These are phyloP conservation scores for Eustalomyia histrio DNA, from an alignment of 2,888 invertebrate genomes.

Conservation along the genomic window DNA sequence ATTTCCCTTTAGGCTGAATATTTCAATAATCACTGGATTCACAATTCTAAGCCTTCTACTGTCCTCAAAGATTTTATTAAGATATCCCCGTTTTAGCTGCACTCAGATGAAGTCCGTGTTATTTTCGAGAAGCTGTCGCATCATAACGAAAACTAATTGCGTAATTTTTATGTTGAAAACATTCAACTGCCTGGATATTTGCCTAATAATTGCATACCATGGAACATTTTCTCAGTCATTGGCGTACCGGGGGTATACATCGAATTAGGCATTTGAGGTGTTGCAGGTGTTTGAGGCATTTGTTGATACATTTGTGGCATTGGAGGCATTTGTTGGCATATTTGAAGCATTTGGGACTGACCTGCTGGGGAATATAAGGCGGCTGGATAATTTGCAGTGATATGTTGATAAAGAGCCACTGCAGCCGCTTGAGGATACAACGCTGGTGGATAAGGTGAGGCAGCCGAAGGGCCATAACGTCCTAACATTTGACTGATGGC, in stretches of 20 bases:
- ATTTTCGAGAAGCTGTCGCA: constrained; percentile 39
- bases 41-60: neutral
- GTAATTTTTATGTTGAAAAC: constrained; percentile 16
- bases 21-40: neutral
- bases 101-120: constrained; percentile 59
- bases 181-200: constrained; percentile 75
- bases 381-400: constrained; percentile 69
- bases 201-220: constrained; percentile 79
- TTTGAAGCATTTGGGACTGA: constrained; percentile 27
- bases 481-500: constrained; percentile 75
- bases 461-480: constrained; percentile 71
- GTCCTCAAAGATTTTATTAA: neutral
- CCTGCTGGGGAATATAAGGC: constrained; percentile 28
- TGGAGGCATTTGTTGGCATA: constrained; percentile 68
- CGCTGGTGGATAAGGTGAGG: constrained; percentile 68
- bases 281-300: constrained; percentile 80
- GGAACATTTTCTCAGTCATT: constrained; percentile 78
- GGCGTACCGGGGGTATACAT: constrained; percentile 67
- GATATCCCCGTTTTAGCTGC: constrained; percentile 11
- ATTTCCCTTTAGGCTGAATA: neutral
- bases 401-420: constrained; percentile 76
- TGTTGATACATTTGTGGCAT: too few species aligned
- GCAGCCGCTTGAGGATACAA: constrained; percentile 72
- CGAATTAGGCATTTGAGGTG: too few species aligned
- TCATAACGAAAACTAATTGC: constrained; percentile 59